Conservation (phyloP, 2,888 invertebrate genomes). For the Agelastica alni region DNA sequence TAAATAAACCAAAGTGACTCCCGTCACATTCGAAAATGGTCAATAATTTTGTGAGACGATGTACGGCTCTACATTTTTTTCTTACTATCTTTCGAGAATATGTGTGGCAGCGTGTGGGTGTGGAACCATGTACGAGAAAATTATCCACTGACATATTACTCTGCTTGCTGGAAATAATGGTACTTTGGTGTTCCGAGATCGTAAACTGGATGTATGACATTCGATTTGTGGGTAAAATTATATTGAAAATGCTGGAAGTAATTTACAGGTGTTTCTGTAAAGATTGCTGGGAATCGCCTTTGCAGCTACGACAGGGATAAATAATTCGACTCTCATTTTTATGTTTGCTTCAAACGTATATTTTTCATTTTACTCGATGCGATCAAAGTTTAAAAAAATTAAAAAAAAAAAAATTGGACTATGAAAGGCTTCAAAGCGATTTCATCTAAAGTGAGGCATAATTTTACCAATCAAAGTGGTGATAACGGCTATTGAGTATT, state of each 20-base stretch:
- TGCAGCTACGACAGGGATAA: too few relatives aligned
- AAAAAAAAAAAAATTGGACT: too few relatives aligned
- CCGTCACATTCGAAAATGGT: slow-evolving; percentile 5
- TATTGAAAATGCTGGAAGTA: background rate
- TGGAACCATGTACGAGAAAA: slow-evolving; percentile 1
- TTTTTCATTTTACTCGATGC: too few relatives aligned
- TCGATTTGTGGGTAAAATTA: slow-evolving; percentile 6
- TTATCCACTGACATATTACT: slow-evolving; percentile 1
- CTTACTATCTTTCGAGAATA: slow-evolving; percentile 2
- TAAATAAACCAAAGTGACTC: slow-evolving; percentile 7
- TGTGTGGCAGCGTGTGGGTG: slow-evolving; percentile 6
- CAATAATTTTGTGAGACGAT: background rate
- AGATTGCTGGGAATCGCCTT: too few relatives aligned
- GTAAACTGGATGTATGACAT: slow-evolving; percentile 2
- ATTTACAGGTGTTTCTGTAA: too few relatives aligned
- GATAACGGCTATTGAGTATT: too few relatives aligned
- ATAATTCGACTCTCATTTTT: too few relatives aligned
- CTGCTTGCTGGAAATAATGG: slow-evolving; percentile 2
- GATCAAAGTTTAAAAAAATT: too few relatives aligned
- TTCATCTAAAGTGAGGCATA: too few relatives aligned
- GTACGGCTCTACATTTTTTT: background rate
- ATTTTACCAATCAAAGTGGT: too few relatives aligned
- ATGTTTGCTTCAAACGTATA: too few relatives aligned
- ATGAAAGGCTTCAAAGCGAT: too few relatives aligned
- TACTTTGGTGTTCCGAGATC: background rate